Conservation (phyloP, 2,113 vertebrate species). For the Accipiter cooperii region DNA sequence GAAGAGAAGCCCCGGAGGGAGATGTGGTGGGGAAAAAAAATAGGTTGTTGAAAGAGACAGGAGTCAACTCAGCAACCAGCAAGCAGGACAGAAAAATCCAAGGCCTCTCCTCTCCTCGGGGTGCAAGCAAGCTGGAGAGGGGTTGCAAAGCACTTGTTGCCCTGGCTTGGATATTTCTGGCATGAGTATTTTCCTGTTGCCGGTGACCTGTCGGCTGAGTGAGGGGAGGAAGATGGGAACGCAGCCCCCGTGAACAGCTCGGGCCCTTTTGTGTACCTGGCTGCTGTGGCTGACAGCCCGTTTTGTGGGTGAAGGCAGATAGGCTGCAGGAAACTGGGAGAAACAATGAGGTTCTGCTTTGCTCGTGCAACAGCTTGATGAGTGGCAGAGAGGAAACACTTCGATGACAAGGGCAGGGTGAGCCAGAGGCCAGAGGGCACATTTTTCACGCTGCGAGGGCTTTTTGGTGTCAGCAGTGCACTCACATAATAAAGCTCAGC, state of each 20-base stretch:
- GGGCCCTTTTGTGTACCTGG: not conserved
- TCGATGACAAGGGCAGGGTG: not conserved
- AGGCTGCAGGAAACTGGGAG: not conserved
- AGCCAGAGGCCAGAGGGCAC: not conserved
- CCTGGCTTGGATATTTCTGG: not conserved
- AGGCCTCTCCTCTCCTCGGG: not conserved
- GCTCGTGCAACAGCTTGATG: not conserved
- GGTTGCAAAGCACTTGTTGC: not conserved
- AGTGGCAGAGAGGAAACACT: not conserved
- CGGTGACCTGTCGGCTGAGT: accelerated
- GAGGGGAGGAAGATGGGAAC: not conserved
- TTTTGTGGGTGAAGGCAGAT: not conserved
- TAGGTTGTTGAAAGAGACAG: not conserved
- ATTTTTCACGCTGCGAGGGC: not conserved
- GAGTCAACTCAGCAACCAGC: not conserved
- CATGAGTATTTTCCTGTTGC: not conserved
- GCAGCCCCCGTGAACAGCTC: accelerated
- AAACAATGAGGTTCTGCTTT: not conserved
- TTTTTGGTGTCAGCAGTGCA: not conserved
- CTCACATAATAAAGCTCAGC: not conserved
- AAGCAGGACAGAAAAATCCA: not conserved
- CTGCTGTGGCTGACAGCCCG: accelerated
- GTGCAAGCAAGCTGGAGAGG: not conserved
- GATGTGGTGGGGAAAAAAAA: no score
- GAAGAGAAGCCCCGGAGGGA: not conserved